Base-by-base conservation (phyloP, 64 coral and sea anemone genomes). In the Montipora sp. region DNA sequence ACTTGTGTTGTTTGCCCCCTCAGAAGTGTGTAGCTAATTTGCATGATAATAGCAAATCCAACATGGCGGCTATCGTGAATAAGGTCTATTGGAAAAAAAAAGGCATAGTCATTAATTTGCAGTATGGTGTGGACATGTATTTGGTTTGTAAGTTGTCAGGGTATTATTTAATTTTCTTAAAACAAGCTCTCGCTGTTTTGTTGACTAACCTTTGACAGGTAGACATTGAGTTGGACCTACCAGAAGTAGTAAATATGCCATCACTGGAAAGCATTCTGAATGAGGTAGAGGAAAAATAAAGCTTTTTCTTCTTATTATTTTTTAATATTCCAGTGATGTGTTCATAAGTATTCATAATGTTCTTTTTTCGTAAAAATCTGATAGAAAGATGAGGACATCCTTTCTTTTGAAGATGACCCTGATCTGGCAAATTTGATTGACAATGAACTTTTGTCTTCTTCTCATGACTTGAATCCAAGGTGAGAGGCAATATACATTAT, bases 251-350 rank as follows among this genome's bases (percentile, higher is more conserved):
- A 6, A 94, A 92, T 75, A 96, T 99, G 69, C 98, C 98, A 79
- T 94, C 98, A 70, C 59, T 99, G 44, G 98, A 99, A 55, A 99
- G 98, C 68, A 99, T 99, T 72, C 69, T 99, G 6, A 99, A 96
- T 89, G 98, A 99, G 84, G 98, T 99, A 63, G 9, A 14, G 14
- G 1, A 15, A 63, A 63, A 11, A 7, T 12, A 63, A 16, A 57
- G 7, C 53, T 57, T 0, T 57, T 57, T 36, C 27, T 27, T 27
- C 1, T 0, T 55, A 3, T 7, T 55, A 0, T 12, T 63, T 63
- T 14, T 12, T 11, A 0, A 14, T 63, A 0, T 63, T 14, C 9
- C 3, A 16, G 60, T 14, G 60, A 63, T 63, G 6, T 63, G 11
- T 11, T 63, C 57, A 15, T 3, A 12, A 65, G 46, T 90, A 47